These are phyloP conservation scores for Oikopleura albicans DNA, from an alignment of 23 tunicate species.

Conservation along the genomic window DNA sequence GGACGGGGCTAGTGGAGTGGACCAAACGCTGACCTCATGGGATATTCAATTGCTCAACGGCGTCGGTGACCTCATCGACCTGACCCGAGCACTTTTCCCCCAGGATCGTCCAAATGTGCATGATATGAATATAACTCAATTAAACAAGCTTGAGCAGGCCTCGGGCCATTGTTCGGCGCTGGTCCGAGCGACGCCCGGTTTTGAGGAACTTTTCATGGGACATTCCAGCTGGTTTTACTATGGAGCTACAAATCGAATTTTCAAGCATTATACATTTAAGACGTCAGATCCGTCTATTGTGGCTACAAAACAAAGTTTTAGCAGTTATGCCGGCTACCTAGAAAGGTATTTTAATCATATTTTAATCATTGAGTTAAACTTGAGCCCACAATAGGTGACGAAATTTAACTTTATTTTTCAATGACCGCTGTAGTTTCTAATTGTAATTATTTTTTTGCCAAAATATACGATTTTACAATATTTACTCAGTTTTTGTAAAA, in stretches of 20 bases:
- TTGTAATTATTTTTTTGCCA: too few relatives aligned
- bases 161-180: conserved; percentile 31
- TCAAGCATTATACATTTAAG: conserved; percentile 22
- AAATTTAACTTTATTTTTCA: too few relatives aligned
- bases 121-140: neutral
- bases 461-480: too few relatives aligned
- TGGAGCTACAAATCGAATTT: conserved; percentile 21
- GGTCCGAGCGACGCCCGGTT: conserved; percentile 23
- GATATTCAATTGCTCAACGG: conserved; percentile 20
- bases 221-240: conserved; percentile 22
- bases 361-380: too few relatives aligned
- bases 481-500: too few relatives aligned
- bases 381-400: too few relatives aligned
- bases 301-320: conserved; percentile 3
- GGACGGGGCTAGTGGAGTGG: neutral
- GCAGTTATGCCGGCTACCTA: conserved; percentile 23
- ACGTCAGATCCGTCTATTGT: conserved; percentile 5
- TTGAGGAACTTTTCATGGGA: conserved; percentile 22
- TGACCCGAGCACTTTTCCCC: conserved; percentile 12
- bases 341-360: too few relatives aligned
- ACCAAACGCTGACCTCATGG: conserved; percentile 3
- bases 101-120: neutral
- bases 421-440: too few relatives aligned
- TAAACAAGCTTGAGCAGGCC: conserved; percentile 1
- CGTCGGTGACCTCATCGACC: conserved; percentile 23